Percentiles rank a stretch among this genome's conserved stretches.
Conservation (phyloP, 2,888 invertebrate genomes). For the Acleris sparsana region DNA sequence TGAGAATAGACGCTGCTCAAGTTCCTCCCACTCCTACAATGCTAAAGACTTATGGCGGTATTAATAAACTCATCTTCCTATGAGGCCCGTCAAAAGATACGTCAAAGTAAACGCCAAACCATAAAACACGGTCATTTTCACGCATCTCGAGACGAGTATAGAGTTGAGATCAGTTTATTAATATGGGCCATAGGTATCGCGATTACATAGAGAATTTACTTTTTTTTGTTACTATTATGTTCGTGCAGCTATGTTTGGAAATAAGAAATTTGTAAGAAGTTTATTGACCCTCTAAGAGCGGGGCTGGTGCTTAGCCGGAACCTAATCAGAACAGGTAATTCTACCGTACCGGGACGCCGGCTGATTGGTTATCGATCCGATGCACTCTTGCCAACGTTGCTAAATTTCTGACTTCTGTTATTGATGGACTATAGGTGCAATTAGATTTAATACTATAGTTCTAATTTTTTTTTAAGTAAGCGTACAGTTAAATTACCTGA, state of each 20-base stretch:
- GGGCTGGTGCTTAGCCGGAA: conserved; percentile 59
- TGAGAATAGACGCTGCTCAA: no score
- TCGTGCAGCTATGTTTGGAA: conserved; percentile 35
- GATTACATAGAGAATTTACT: no score
- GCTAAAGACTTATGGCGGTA: no score
- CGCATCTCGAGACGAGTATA: no score
- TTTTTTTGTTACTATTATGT: no score
- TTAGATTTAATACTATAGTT: not conserved
- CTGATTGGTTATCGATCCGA: conserved; percentile 79
- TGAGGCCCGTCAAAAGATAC: no score
- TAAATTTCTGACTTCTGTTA: conserved; percentile 54
- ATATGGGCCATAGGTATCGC: no score
- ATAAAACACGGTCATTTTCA: no score
- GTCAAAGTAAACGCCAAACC: no score
- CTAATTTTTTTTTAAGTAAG: not conserved
- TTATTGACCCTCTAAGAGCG: conserved; percentile 52
- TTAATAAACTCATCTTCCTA: no score
- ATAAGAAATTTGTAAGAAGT: conserved; percentile 44
- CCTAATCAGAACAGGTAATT: conserved; percentile 75
- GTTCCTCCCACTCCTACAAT: no score
- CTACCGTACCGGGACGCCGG: conserved; percentile 46
- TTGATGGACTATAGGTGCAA: conserved; percentile 39
- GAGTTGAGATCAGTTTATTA: no score
- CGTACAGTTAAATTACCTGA: not conserved
- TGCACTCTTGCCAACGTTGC: conserved; percentile 54